Evolutionary conservation across 2,888 invertebrate species (phyloP).

Genomic region (Drosophila prostipennis): DNA sequence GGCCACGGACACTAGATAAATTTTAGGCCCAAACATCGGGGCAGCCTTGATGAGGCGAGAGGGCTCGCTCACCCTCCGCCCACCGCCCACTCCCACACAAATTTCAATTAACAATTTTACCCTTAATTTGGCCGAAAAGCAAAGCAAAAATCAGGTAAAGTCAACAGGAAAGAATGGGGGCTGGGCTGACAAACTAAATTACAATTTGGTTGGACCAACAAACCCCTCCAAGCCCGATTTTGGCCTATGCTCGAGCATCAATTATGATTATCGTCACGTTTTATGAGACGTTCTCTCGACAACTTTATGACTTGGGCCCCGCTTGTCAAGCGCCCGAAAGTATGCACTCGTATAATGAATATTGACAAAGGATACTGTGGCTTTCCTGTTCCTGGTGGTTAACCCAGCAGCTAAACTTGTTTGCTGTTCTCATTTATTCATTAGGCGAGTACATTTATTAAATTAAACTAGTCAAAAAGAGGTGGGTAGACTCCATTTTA

Average conservation of each 20-base stretch:
- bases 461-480: background rate
- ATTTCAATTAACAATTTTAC: constrained; percentile 80
- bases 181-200: constrained; percentile 67
- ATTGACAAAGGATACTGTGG: constrained; percentile 81
- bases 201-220: constrained; percentile 62
- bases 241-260: constrained; percentile 73
- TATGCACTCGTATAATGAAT: constrained; percentile 82
- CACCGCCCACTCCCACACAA: constrained; percentile 48
- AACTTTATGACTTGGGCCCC: constrained; percentile 81
- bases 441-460: constrained; percentile 44
- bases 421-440: constrained; percentile 51
- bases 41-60: constrained; percentile 5
- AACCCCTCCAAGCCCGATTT: background rate
- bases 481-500: background rate
- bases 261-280: constrained; percentile 85
- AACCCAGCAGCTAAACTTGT: constrained; percentile 19
- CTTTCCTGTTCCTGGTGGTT: background rate
- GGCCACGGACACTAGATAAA: constrained; percentile 50
- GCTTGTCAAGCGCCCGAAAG: constrained; percentile 61
- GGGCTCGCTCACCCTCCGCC: background rate
- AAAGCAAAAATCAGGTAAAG: constrained; percentile 41
- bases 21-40: constrained; percentile 25
- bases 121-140: constrained; percentile 72
- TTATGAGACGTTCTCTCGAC: constrained; percentile 84
- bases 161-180: constrained; percentile 12